Evolutionary conservation across 2,797 vertebrate genomes (phyloP).

Genomic region (Acanthornis magna): DNA sequence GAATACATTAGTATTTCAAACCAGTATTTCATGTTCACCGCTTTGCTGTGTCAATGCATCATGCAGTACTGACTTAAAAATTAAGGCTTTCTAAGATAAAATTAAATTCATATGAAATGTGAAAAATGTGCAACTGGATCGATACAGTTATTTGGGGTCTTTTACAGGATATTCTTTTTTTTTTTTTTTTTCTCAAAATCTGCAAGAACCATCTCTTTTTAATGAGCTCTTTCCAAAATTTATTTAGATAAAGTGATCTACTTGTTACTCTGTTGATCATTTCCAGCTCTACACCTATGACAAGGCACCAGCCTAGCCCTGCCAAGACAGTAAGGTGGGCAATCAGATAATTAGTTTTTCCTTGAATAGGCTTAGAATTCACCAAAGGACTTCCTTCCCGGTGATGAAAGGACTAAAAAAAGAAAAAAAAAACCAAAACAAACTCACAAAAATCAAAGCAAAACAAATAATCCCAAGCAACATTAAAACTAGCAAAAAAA

Average conservation of each 20-base stretch:
- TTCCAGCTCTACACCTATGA: neutral
- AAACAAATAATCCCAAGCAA: neutral
- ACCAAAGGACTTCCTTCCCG: neutral
- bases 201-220: neutral
- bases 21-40: neutral
- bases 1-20: neutral
- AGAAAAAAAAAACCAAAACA: neutral
- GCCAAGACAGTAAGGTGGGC: neutral
- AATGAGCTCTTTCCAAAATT: neutral
- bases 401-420: neutral
- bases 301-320: neutral
- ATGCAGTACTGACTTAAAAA: neutral
- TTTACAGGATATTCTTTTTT: neutral
- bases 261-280: neutral
- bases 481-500: neutral
- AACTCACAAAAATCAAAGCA: neutral
- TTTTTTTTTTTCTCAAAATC: neutral
- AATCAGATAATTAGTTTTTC: neutral
- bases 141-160: neutral
- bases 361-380: neutral
- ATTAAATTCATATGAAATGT: neutral
- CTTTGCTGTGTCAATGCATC: neutral
- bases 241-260: neutral
- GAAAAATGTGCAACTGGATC: neutral
- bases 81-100: neutral